Evolutionary conservation across 2,888 invertebrate species (phyloP).

Genomic region (Drosophila yooni): DNA sequence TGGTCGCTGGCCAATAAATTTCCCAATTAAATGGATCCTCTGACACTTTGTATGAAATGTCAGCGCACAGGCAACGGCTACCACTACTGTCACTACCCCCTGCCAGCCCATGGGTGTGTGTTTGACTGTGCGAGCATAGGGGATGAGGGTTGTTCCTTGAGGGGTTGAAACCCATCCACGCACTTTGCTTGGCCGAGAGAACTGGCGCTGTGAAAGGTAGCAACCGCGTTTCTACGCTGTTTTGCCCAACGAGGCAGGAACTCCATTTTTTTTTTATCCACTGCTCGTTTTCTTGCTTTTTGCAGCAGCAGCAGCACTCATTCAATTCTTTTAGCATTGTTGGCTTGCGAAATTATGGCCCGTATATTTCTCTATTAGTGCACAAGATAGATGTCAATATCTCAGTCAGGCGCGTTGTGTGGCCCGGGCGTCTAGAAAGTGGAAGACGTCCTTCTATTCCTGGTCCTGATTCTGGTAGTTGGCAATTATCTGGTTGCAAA

Average conservation of each 20-base stretch:
- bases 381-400: conserved; percentile 73
- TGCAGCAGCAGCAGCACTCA: conserved; percentile 29
- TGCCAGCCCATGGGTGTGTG: conserved; percentile 49
- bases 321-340: conserved; percentile 60
- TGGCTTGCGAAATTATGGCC: conserved; percentile 70
- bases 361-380: conserved; percentile 78
- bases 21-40: conserved; percentile 82
- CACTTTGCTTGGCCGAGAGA: conserved; percentile 65
- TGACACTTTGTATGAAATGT: conserved; percentile 78
- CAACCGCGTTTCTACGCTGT: conserved; percentile 28
- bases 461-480: conserved; percentile 30
- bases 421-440: conserved; percentile 46
- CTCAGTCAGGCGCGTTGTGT: conserved; percentile 62
- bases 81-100: conserved; percentile 65
- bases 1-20: conserved; percentile 78
- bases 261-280: conserved; percentile 72
- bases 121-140: conserved; percentile 47
- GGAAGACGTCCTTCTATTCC: conserved; percentile 11
- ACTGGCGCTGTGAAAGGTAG: conserved; percentile 81
- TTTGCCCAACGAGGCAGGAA: conserved; percentile 33
- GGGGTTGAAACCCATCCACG: conserved; percentile 70
- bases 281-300: conserved; percentile 45
- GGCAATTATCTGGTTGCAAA: conserved; percentile 75
- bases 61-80: conserved; percentile 55
- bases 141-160: conserved; percentile 75